These are phyloP conservation scores for Pherbina coryleti DNA, from an alignment of 2,888 invertebrate species.

Conservation along the genomic window DNA sequence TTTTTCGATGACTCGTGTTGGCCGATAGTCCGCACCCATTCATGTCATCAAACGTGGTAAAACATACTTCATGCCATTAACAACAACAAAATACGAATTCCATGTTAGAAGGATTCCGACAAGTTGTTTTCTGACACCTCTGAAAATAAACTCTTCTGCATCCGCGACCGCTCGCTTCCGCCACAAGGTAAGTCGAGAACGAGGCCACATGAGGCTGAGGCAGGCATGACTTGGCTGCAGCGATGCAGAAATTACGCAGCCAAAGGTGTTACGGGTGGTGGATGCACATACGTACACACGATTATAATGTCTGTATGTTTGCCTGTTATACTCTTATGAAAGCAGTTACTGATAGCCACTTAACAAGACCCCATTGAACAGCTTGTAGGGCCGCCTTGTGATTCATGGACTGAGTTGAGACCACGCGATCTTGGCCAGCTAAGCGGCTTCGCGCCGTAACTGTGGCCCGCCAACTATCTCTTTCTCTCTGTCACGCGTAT, in stretches of 20 bases:
- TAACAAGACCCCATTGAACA: slow-evolving; percentile 39
- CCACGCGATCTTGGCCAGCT: slow-evolving; percentile 7
- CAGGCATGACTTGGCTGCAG: slow-evolving; percentile 3
- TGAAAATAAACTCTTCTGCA: slow-evolving; percentile 58
- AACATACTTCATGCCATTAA: slow-evolving; percentile 69
- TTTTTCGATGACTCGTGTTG: slow-evolving; percentile 33
- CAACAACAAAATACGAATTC: slow-evolving; percentile 69
- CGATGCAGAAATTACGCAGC: slow-evolving; percentile 33
- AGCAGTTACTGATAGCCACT: slow-evolving; percentile 41
- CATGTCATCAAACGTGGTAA: slow-evolving; percentile 68
- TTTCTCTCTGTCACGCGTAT: slow-evolving; percentile 36
- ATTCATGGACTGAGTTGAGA: slow-evolving; percentile 36
- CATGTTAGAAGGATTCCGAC: slow-evolving; percentile 71
- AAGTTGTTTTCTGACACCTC: slow-evolving; percentile 71
- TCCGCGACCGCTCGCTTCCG: slow-evolving; percentile 1
- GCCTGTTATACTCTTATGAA: slow-evolving; percentile 25
- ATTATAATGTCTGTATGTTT: slow-evolving; percentile 31
- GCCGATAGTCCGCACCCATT: slow-evolving; percentile 64
- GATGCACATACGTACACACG: neutral
- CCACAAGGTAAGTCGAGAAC: neutral
- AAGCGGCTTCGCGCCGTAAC: neutral
- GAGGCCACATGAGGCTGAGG: slow-evolving; percentile 1
- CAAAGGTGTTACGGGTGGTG: slow-evolving; percentile 18
- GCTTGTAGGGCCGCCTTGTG: slow-evolving; percentile 38
- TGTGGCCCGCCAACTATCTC: neutral